Base-by-base conservation (phyloP, 2,797 vertebrate species). In the Mallotus villosus region DNA sequence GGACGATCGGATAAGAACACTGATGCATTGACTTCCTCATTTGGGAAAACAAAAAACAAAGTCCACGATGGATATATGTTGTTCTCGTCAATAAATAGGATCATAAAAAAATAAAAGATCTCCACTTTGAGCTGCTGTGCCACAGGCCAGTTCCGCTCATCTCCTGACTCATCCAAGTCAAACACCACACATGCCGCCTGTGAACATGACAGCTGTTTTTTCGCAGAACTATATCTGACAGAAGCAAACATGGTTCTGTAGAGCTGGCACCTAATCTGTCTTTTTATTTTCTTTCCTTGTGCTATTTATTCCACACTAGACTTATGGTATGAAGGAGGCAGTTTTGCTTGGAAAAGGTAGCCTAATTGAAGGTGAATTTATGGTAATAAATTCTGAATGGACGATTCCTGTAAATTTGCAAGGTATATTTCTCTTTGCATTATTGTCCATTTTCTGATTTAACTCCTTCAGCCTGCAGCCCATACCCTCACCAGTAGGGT, bases 401-500 rank as follows among this genome's bases (percentile, higher is more conserved):
- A 14, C 41, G 2, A 46, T 46, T 46, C 41, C 41, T 46, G 11
- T 46, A 46, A 8, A 46, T 46, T 46, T 46, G 41, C 9, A 3
- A 14, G 11, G 41, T 3, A 46, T 46, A 46, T 46, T 46, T 46
- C 1, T 46, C 41, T 55, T 17, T 55, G 51, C 51, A 5, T n/a
- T n/a, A 17, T 55, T 19, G 1, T 55, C 1, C 17, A 17, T 55
- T 7, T 55, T n/a, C 4, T 12, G 0, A 14, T 34, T 46, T 46
- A 2, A 12, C 9, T 46, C 41, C 41, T 2, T 46, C 51, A n/a
- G 24, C 34, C n/a, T 64, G 63, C 63, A 64, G 63, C 17, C 34
- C 34, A 41, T 34, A 14, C 16, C 21, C 19, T 64, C n/a, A 37
- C 63, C 63, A 46, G 63, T 34, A 64, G 63, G 32, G 34, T 64